Evolutionary conservation across 2,113 vertebrate species (phyloP), one percentile per base, ranked within the genome.

Genomic region (Chlamydotis undulata): DNA sequence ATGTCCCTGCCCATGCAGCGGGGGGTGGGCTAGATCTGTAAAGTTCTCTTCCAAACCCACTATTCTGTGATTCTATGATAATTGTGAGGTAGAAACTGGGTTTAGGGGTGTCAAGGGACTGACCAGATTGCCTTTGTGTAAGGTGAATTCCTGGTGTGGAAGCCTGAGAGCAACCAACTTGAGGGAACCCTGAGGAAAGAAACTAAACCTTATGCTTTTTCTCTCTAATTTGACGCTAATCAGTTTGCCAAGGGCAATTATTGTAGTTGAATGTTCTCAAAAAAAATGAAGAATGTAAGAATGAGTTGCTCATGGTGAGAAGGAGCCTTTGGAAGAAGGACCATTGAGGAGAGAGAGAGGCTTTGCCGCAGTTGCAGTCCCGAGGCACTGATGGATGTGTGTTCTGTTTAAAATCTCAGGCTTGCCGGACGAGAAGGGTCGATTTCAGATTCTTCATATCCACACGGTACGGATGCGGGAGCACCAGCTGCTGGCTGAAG

Each of bases 401-500:
- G 12, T 29, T 87, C 57, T 87, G 23, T 70, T 31, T 56, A 14
- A 49, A 4, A 41, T 23, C 4, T 57, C 68, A 99, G 99, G 99
- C 19, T 95, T 99, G 73, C 99, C 99, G 0, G 99, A 99, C 2
- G 99, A 99, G 95, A 99, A 98, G 31, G 99, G 99, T 1, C 97
- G 99, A 6, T 74, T 99, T 25, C 99, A 99, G 98, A 99, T 99
- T 90, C 98, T 99, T 9, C 97, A 99, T 71, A 99, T 99, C 94
- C 99, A 99, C 98, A 99, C 99, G 0, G 97, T 98, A 3, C 98
- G 98, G 96, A 99, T 99, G 99, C 97, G 98, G 83, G 98, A 99
- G 37, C 97, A 99, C 89, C 97, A 98, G 18, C 98, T 99, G 94
- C 96, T 99, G 91, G 90, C 97, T 12, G 13, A 39, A 1, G 99